Evolutionary conservation across 2,113 vertebrate genomes (phyloP), one percentile per base, ranked within the genome.

Genomic region (Tichodroma muraria): DNA sequence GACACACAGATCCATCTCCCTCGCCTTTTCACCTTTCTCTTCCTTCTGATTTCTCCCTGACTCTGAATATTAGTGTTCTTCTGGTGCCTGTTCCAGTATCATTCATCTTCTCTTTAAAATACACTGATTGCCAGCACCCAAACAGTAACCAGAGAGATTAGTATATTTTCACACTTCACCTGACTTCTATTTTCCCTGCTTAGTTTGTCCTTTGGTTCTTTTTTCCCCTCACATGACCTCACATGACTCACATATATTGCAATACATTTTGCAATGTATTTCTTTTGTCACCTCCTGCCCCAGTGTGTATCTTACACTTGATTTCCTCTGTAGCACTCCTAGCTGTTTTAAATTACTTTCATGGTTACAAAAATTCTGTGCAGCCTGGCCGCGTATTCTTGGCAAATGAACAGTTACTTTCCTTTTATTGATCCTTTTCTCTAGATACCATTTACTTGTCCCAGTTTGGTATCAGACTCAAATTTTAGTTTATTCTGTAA

Each of bases 1-100:
- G 6, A 2, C n/a, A 20, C 2, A 4, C 40, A 30, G 1, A 20
- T 22, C 16, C 9, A 25, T 8, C 20, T 79, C 23, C 2, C 3
- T 31, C 47, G 9, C 49, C 61, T 53, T 40, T 24, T 24, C 30
- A 40, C 45, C 11, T 2, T 49, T 4, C 27, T 28, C 3, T 9
- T 49, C 56, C 44, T 60, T 33, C 22, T 47, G 21, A 5, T n/a
- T 19, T 52, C 37, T 65, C 63, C 23, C n/a, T 77, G n/a, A 25
- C 6, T 44, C 31, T 13, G 33, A 54, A 15, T 63, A 8, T 13
- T 71, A 37, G 11, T 64, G 11, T 79, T 71, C 30, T 44, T 59
- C 21, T 31, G 44, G 10, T 53, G 54, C 54, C 25, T 77, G 21
- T 64, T 91, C 13, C 22, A 15, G 13, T 85, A 20, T 50, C 9